Base-by-base conservation (phyloP, 1,140 invertebrate genomes). In the Heliconius eleuchia region DNA sequence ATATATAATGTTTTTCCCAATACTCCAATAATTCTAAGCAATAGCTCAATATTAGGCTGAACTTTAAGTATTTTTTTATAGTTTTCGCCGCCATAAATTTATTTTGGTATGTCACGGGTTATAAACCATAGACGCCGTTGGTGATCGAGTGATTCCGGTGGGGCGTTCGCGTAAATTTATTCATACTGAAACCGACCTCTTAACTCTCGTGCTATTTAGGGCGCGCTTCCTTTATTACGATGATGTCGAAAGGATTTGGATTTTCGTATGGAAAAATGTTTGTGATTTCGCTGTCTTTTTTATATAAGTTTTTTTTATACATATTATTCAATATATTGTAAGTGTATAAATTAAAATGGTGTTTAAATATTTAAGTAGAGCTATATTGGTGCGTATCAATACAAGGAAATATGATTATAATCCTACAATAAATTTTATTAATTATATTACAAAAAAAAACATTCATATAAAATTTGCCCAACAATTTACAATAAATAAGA, bases 51-150 rank as follows among this genome's bases (percentile, higher is more conserved):
- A 23, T 9, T 30, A 66, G 27, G 23, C 57, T 66, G 27, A 30
- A 42, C 37, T 71, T 71, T 72, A 39, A 72, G 71, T 72, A 72
- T 37, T 37, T 42, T 72, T 72, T 72, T 72, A 42, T 72, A 72
- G 73, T 71, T 78, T 73, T 79, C 74, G 89, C 89, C 87, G 92
- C 87, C 87, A 94, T 93, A 93, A 92, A 94, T 92, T 85, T 84
- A 86, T 88, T 88, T 88, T 89, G 91, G 92, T 92, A 93, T 91
- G 90, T 91, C 86, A 94, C 84, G 92, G 88, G 88, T 85, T 93
- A 94, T 94, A 94, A 93, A 93, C 85, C 92, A 91, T 92, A 93
- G 90, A 88, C 92, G 90, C 88, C 85, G 86, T 88, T 84, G 92
- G 89, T 91, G 92, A 92, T 94, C 90, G 88, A 91, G 87, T 85